phyloP scores from a whole-genome alignment of 2,113 vertebrate genomes.

The Zosterops japonicus region DNA sequence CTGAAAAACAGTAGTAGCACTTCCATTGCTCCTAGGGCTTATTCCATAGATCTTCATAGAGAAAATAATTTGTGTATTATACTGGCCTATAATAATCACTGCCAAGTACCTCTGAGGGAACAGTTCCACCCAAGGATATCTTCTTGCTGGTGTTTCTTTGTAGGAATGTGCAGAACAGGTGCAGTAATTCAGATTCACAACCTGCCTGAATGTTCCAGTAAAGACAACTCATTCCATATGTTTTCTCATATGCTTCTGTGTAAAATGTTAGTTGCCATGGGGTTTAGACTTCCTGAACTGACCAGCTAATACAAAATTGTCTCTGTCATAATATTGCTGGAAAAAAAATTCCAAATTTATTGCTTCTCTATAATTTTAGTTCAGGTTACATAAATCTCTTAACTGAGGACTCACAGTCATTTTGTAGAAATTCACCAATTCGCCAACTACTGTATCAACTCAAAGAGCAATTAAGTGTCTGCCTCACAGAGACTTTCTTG shows the following conservation, averaged over 20 bases:
- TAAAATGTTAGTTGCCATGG: background rate
- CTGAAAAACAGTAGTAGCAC: background rate
- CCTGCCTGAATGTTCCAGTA: background rate
- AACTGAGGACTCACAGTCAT: background rate
- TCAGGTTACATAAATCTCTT: background rate
- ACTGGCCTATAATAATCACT: background rate
- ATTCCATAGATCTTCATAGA: background rate
- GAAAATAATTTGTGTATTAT: background rate
- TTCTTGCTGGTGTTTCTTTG: background rate
- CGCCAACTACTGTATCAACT: background rate
- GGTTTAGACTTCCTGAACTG: background rate
- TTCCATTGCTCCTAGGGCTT: background rate
- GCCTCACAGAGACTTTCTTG: background rate
- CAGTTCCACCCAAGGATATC: background rate
- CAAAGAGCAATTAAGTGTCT: background rate
- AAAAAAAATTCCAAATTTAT: background rate
- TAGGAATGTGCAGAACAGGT: background rate
- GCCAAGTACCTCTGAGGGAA: rapidly evolving
- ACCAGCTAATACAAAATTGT: background rate
- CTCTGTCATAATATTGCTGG: background rate
- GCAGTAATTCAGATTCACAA: background rate
- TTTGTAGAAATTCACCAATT: background rate
- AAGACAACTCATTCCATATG: background rate
- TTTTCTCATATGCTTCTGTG: background rate
- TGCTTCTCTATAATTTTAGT: background rate